Evolutionary conservation across 30 jellyfish, hydroid and myxozoan genomes (phyloP).

Genomic region (Cassiopea xamachana): DNA sequence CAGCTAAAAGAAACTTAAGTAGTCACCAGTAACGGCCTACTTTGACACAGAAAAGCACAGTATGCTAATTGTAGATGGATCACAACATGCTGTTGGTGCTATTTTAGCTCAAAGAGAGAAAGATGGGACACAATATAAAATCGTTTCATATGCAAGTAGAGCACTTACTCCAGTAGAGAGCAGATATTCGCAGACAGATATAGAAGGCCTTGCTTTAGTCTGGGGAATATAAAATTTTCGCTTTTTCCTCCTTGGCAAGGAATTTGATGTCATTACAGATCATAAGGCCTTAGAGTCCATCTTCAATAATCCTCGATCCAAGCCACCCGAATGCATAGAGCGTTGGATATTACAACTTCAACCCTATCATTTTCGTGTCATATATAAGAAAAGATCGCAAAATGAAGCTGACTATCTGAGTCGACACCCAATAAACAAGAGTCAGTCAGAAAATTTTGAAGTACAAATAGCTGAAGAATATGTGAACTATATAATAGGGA

Average conservation of each 20-base stretch:
- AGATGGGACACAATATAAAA: conserved; percentile 31
- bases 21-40: conserved; percentile 64
- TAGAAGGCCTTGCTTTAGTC: conserved; percentile 66
- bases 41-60: conserved; percentile 58
- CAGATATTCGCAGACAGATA: conserved; percentile 53
- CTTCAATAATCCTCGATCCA: conserved; percentile 52
- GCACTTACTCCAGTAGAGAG: conserved; percentile 59
- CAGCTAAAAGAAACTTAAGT: conserved; percentile 39
- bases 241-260: conserved; percentile 46
- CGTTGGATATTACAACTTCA: conserved; percentile 53
- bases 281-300: conserved; percentile 53
- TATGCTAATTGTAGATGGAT: conserved; percentile 47
- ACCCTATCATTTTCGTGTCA: conserved; percentile 55
- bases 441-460: conserved; percentile 45
- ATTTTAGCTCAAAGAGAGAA: conserved; percentile 37
- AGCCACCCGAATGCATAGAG: conserved; percentile 63
- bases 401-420: conserved; percentile 58
- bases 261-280: conserved; percentile 46
- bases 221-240: conserved; percentile 53
- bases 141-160: conserved; percentile 49
- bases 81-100: conserved; percentile 34
- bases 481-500: conserved; percentile 32
- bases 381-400: conserved; percentile 42
- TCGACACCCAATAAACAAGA: conserved; percentile 41
- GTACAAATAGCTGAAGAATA: conserved; percentile 44